phyloP scores from a whole-genome alignment of 2,888 invertebrate species.

The Tenthredo amoena region DNA sequence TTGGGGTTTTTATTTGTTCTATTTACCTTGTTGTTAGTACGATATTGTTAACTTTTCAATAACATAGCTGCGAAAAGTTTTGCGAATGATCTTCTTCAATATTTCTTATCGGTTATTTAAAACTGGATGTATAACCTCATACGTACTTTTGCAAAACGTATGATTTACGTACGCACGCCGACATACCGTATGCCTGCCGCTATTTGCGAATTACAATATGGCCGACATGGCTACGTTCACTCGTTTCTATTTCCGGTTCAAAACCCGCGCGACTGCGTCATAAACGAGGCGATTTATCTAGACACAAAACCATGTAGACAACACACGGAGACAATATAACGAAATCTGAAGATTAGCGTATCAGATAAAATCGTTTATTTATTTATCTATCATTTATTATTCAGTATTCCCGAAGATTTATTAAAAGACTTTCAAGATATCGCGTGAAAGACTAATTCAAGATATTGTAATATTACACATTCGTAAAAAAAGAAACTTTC shows the following conservation, averaged over 20 bases:
- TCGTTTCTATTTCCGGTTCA: not conserved
- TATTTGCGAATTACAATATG: not conserved
- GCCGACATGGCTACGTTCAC: slow-evolving; percentile 14
- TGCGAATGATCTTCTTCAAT: not conserved
- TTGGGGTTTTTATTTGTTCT: not conserved
- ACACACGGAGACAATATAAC: not conserved
- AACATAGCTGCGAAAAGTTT: not conserved
- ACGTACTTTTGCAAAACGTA: slow-evolving; percentile 12
- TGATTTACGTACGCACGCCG: slow-evolving; percentile 18
- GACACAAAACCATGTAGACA: not conserved
- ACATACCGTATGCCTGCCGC: slow-evolving; percentile 30
- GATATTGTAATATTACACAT: not conserved
- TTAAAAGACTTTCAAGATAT: not conserved
- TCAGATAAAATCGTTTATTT: not conserved
- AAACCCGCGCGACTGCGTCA: not conserved
- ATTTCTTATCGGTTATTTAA: not conserved
- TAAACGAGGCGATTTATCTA: not conserved
- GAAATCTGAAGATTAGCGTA: too few relatives aligned
- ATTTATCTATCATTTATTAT: not conserved
- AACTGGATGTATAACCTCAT: not conserved
- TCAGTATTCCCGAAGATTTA: not conserved
- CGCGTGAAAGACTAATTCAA: not conserved
- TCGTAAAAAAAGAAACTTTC: not conserved
- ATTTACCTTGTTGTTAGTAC: slow-evolving; percentile 24
- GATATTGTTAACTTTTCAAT: not conserved